Conservation (phyloP, 2,113 vertebrate genomes). For the Scatophagus argus region DNA sequence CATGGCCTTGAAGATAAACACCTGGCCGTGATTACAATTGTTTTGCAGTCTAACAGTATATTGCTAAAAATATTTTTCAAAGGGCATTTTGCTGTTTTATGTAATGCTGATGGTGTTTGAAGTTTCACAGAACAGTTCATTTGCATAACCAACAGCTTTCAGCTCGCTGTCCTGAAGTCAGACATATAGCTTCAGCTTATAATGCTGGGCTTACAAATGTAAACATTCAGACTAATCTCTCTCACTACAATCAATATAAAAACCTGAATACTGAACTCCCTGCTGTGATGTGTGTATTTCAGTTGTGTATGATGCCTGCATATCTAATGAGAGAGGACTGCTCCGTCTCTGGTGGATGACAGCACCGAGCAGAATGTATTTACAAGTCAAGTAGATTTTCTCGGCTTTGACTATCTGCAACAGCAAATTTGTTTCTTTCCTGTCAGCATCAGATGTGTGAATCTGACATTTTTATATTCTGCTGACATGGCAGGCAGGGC, state of each 20-base stretch:
- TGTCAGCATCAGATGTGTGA: constrained; percentile 3
- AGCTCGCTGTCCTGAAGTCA: neutral
- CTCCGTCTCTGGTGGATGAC: constrained; percentile 32
- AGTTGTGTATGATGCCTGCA: constrained; percentile 27
- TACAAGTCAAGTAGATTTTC: constrained; percentile 47
- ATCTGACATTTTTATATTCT: neutral
- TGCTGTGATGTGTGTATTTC: constrained; percentile 28
- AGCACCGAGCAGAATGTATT: constrained; percentile 25
- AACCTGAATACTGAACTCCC: neutral
- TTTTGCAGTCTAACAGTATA: neutral
- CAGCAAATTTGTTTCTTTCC: constrained; percentile 11
- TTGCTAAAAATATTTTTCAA: neutral
- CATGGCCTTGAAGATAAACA: neutral
- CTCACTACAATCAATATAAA: constrained; percentile 33
- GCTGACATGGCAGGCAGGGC: neutral
- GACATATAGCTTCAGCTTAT: neutral
- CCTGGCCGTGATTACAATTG: neutral
- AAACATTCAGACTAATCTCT: constrained; percentile 29
- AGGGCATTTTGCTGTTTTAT: neutral
- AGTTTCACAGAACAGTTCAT: neutral
- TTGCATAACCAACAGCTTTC: neutral
- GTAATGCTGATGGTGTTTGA: neutral
- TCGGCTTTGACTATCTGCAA: constrained; percentile 15
- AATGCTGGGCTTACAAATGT: constrained; percentile 8
- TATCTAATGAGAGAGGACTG: constrained; percentile 57